Percentiles rank a stretch among this genome's conserved stretches.
These are phyloP conservation scores for Aspiorhynchus laticeps DNA, from an alignment of 2,113 vertebrate genomes.

Conservation along the genomic window DNA sequence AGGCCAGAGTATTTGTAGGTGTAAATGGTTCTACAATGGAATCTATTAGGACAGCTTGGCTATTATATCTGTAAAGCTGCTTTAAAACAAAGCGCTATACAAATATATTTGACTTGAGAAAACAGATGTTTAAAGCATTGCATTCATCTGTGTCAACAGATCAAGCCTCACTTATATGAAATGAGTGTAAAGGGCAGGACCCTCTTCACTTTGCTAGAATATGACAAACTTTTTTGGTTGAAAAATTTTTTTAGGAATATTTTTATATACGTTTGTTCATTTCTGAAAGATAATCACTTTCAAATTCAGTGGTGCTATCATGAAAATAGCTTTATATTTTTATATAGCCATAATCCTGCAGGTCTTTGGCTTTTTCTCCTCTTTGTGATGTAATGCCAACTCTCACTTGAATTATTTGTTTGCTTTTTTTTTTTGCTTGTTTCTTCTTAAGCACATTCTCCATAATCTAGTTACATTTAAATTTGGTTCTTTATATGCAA, in stretches of 20 bases:
- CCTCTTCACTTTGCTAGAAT: constrained; percentile 35
- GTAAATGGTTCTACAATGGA: neutral
- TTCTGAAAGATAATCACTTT: neutral
- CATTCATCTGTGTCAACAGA: neutral
- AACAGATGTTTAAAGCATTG: neutral
- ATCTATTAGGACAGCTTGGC: neutral
- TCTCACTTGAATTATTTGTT: constrained; percentile 79
- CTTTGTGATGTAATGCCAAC: constrained; percentile 70
- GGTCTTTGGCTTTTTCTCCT: constrained; percentile 42
- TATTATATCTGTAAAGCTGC: neutral
- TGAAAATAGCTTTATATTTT: neutral
- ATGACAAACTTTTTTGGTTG: neutral
- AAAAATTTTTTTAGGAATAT: neutral
- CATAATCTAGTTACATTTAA: neutral
- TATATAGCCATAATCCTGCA: constrained; percentile 6
- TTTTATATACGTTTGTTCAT: neutral
- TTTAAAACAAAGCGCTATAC: neutral
- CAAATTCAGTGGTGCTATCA: neutral
- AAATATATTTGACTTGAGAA: neutral
- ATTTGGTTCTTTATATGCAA: constrained; percentile 6
- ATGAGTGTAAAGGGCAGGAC: constrained; percentile 33
- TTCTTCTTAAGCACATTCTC: neutral
- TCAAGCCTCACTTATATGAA: neutral
- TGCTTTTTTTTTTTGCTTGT: neutral
- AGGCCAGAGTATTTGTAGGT: constrained; percentile 45